Evolutionary conservation across 1,140 invertebrate genomes (phyloP), one percentile per base, ranked within the genome.

Genomic region (Hydropsyche tenuis): DNA sequence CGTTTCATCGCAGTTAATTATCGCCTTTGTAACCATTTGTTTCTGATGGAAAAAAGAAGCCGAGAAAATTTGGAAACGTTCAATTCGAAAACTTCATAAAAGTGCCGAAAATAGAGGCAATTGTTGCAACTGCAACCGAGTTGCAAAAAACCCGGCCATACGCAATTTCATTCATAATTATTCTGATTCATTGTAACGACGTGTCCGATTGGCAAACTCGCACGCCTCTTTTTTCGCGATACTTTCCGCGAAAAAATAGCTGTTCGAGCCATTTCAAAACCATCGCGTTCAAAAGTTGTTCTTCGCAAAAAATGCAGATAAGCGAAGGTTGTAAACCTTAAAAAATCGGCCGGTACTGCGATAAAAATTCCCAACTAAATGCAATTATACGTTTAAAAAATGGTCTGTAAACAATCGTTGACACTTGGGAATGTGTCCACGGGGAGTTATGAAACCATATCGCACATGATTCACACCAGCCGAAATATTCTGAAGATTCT

Each of bases 101-200:
- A 37, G 9, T 37, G 9, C 30, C 30, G 30, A 37, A 37, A 37
- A 37, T 3, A 37, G 30, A 37, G 30, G n/a, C n/a, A n/a, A n/a
- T 37, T 37, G 30, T 37, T 37, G 30, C 30, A 37, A 37, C 30
- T 37, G 30, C 30, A 37, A n/a, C 9, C 9, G 30, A 3, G 9
- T 37, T 37, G 30, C 30, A 37, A 37, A 37, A 37, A 53, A 53
- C 46, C n/a, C 20, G 48, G 48, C 48, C 48, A 53, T 37, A 37
- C 30, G 30, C 30, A 53, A 53, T 53, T 18, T 53, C 46, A 48
- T 48, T n/a, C 46, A 48, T 18, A 48, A 48, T 53, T 20, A 53
- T 53, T 18, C 48, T 18, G 30, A 37, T 37, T 37, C 30, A 37
- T 37, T 37, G 30, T 37, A 37, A 37, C 30, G 30, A 37, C 30